A percentile compares a stretch with the other conserved stretches of the same genome.
These are phyloP conservation scores for Megalopta genalis DNA, from an alignment of 1,140 invertebrate species.

Conservation along the genomic window DNA sequence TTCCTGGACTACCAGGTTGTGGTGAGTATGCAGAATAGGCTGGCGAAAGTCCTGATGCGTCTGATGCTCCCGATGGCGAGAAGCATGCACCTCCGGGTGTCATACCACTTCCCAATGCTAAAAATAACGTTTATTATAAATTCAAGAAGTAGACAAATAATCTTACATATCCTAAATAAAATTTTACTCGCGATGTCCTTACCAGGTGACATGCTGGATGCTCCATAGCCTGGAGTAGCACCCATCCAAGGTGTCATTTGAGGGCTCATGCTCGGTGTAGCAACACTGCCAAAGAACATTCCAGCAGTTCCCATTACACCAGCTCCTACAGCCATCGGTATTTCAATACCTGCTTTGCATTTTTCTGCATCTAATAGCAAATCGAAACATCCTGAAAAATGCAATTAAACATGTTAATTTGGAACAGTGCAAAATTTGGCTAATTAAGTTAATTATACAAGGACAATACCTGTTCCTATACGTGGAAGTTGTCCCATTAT, in stretches of 20 bases:
- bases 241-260: constrained; percentile 97
- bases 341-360: constrained; percentile 98
- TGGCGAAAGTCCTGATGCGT: constrained; percentile 94
- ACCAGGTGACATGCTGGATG: constrained; percentile 89
- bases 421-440: not conserved
- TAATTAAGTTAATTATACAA: not conserved
- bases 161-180: not conserved
- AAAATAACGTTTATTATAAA: constrained; percentile 48
- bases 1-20: constrained; percentile 90
- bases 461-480: constrained; percentile 92
- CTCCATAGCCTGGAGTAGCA: constrained; percentile 92
- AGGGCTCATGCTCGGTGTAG: constrained; percentile 93
- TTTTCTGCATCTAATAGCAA: constrained; percentile 98
- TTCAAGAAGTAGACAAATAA: not conserved
- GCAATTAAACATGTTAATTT: not conserved
- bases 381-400: constrained; percentile 92
- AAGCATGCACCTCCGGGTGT: constrained; percentile 97
- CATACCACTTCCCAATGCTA: constrained; percentile 92
- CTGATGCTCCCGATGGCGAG: constrained; percentile 95
- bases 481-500: constrained; percentile 98
- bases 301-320: constrained; percentile 89
- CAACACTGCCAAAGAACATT: constrained; percentile 93
- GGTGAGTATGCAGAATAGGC: constrained; percentile 91
- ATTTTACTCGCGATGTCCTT: constrained; percentile 54
- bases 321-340: constrained; percentile 89